Evolutionary conservation across 1,140 invertebrate genomes (phyloP).

Genomic region (Agrypnia vestita): DNA sequence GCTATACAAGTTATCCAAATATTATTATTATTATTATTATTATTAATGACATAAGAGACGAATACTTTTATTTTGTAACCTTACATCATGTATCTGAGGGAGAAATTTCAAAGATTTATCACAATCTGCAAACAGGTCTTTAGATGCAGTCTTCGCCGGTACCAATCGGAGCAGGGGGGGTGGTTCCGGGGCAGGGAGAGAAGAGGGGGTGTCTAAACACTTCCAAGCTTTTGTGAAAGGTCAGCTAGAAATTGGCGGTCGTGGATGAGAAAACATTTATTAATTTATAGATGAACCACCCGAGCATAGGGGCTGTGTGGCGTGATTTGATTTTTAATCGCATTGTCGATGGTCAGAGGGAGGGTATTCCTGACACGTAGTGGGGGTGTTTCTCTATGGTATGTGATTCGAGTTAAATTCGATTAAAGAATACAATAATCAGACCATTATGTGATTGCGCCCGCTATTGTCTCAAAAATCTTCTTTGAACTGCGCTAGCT

Average conservation of each 20-base stretch:
- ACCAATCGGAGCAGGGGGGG: not conserved
- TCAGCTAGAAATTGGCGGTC: conserved; percentile 61
- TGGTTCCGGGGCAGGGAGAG: conserved; percentile 8
- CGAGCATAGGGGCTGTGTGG: conserved; percentile 26
- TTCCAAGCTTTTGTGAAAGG: conserved; percentile 61
- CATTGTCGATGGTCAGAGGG: conserved; percentile 24
- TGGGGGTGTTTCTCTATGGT: conserved; percentile 31
- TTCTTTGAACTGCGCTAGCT: too few relatives aligned
- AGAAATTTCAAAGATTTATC: not conserved
- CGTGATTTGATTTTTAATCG: conserved; percentile 61
- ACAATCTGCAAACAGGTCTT: conserved; percentile 4
- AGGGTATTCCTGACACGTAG: conserved; percentile 40
- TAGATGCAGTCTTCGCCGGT: conserved; percentile 1
- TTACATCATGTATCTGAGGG: too few relatives aligned
- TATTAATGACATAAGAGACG: too few relatives aligned
- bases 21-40: too few relatives aligned
- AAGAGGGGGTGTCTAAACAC: conserved; percentile 57
- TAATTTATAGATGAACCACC: conserved; percentile 60
- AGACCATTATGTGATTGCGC: conserved; percentile 18
- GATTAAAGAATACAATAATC: conserved; percentile 55
- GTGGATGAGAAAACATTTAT: conserved; percentile 62
- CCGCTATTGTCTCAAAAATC: conserved; percentile 6
- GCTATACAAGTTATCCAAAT: too few relatives aligned
- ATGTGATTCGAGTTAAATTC: conserved; percentile 55
- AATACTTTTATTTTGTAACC: too few relatives aligned